Base-by-base conservation (phyloP, 1,140 invertebrate species). In the Forficula auricularia region DNA sequence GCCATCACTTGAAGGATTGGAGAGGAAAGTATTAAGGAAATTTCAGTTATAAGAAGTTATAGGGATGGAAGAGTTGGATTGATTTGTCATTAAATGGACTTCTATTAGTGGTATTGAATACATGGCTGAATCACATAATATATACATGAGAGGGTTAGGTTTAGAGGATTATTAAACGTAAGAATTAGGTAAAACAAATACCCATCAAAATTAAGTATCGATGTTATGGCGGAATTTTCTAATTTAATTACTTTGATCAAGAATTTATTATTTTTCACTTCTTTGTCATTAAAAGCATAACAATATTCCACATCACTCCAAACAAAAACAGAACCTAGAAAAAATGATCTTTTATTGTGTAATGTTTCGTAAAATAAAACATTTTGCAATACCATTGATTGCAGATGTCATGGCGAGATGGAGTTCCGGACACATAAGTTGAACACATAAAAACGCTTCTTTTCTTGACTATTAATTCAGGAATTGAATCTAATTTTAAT, bases 141-240 rank as follows among this genome's bases (percentile, higher is more conserved):
- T 12, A n/a, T 20, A 22, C 34, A n/a, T n/a, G n/a, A n/a, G n/a
- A n/a, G n/a, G n/a, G n/a, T n/a, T n/a, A n/a, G n/a, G n/a, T n/a
- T n/a, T n/a, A n/a, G n/a, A n/a, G n/a, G n/a, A n/a, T n/a, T n/a
- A n/a, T n/a, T n/a, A n/a, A n/a, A n/a, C n/a, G n/a, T n/a, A n/a
- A n/a, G n/a, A n/a, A n/a, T n/a, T n/a, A n/a, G n/a, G n/a, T n/a
- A n/a, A n/a, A n/a, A n/a, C n/a, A n/a, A n/a, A 16, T 52, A 59
- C 57, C 43, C 31, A 10, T 51, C 27, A 8, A 55, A 31, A 41
- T 44, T 19, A 7, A 39, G 10, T 8, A 58, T 51, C 38, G 36
- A 41, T 4, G 45, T 50, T n/a, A 59, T 54, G 35, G 30, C 47
- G 7, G 38, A 42, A 15, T 48, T 54, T 32, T 54, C 48, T 9